A percentile compares a stretch with the other conserved stretches of the same genome.
Evolutionary conservation across 2,113 vertebrate genomes (phyloP).

Genomic region (Arothron firmamentum): DNA sequence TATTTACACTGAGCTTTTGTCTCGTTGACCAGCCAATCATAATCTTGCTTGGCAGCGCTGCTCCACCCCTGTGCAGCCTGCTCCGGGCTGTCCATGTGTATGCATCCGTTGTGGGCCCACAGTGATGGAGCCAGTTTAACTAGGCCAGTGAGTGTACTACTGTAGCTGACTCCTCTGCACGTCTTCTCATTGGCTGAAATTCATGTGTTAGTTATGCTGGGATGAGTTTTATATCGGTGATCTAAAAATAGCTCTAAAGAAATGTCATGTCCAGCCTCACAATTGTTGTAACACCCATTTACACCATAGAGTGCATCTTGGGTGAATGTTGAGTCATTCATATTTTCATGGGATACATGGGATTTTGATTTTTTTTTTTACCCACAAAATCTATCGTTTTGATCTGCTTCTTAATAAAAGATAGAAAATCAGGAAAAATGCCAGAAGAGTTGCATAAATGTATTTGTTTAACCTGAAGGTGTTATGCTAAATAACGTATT

Average conservation of each 20-base stretch:
- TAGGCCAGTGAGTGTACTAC: constrained; percentile 62
- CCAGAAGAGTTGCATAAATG: too few relatives aligned
- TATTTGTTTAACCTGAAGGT: too few relatives aligned
- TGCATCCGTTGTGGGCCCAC: constrained; percentile 27
- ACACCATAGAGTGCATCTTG: background rate
- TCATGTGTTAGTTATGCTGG: constrained; percentile 50
- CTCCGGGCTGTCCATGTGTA: constrained; percentile 17
- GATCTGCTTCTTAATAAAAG: too few relatives aligned
- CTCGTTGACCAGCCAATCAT: constrained; percentile 40
- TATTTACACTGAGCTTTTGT: constrained; percentile 70
- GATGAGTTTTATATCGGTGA: constrained; percentile 48
- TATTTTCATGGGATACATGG: background rate
- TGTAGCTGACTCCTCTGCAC: constrained; percentile 48
- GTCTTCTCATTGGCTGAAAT: constrained; percentile 57
- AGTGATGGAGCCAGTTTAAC: constrained; percentile 42
- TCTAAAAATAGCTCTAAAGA: constrained; percentile 67
- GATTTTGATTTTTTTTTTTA: too few relatives aligned
- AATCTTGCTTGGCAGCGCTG: constrained; percentile 16
- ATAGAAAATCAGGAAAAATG: too few relatives aligned
- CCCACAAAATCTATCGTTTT: too few relatives aligned
- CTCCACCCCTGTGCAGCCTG: constrained; percentile 28
- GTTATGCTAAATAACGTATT: too few relatives aligned
- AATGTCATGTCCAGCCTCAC: constrained; percentile 26
- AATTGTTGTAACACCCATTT: constrained; percentile 23
- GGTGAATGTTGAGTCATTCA: background rate